Percentiles rank a stretch among this genome's conserved stretches.
Evolutionary conservation across 2,113 vertebrate species (phyloP).

Genomic region (Sinocyclocheilus grahami): DNA sequence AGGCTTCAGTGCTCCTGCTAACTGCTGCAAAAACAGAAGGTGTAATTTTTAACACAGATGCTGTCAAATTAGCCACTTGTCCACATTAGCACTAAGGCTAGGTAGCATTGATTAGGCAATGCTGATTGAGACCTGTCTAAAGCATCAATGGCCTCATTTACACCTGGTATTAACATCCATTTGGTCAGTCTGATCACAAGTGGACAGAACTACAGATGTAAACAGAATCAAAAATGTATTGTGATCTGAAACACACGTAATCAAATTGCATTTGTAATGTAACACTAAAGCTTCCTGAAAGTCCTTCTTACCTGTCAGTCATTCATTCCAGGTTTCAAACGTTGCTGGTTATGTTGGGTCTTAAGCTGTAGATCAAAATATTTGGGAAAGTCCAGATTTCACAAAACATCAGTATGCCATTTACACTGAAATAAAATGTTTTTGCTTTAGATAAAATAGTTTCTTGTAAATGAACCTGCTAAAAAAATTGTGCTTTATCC

Average conservation of each 20-base stretch:
- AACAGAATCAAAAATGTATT: background rate
- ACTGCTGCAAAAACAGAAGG: constrained; percentile 69
- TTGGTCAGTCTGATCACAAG: background rate
- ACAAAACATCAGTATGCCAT: too few relatives aligned
- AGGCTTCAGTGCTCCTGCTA: constrained; percentile 68
- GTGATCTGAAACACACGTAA: background rate
- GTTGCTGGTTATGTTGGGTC: too few relatives aligned
- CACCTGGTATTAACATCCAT: background rate
- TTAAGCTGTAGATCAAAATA: background rate
- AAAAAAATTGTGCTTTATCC: background rate
- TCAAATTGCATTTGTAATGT: background rate
- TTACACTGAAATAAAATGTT: background rate
- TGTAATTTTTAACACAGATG: constrained; percentile 74
- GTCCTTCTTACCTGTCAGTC: background rate
- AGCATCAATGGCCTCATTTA: background rate
- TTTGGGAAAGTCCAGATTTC: background rate
- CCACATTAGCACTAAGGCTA: constrained; percentile 74
- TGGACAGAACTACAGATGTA: background rate
- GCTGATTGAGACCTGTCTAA: constrained; percentile 18
- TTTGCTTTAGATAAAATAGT: background rate
- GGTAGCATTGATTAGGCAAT: constrained; percentile 57
- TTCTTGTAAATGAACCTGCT: too few relatives aligned
- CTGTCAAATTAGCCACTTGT: constrained; percentile 72
- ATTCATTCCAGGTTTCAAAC: background rate
- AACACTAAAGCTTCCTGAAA: background rate